These are phyloP conservation scores for Lasioglossum pauxillum DNA, from an alignment of 2,888 invertebrate species.

Conservation along the genomic window DNA sequence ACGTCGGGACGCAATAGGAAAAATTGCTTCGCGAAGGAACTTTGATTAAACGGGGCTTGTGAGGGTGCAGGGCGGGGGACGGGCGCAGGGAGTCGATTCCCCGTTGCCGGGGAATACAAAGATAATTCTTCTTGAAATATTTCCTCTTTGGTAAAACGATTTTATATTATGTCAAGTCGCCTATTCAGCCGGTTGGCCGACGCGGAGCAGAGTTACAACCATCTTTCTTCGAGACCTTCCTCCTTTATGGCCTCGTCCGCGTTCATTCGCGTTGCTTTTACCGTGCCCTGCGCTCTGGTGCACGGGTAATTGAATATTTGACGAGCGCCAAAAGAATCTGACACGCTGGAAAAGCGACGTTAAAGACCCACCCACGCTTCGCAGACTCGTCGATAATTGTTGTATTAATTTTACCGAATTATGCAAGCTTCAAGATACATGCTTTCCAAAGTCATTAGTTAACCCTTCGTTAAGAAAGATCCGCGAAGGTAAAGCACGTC, in stretches of 20 bases:
- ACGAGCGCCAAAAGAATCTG: conserved; percentile 58
- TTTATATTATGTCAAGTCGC: conserved; percentile 64
- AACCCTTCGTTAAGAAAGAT: too few relatives aligned
- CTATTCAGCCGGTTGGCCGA: conserved; percentile 61
- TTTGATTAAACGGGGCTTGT: conserved; percentile 20
- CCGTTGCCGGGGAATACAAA: conserved; percentile 29
- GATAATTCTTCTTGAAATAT: conserved; percentile 59
- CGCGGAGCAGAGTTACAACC: conserved; percentile 56
- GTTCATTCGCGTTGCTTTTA: conserved; percentile 64
- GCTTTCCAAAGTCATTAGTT: too few relatives aligned
- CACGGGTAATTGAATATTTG: conserved; percentile 67
- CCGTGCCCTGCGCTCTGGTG: conserved; percentile 30
- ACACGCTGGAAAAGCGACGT: conserved; percentile 35
- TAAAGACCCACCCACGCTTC: background rate
- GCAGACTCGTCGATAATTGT: conserved; percentile 54
- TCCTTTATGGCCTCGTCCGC: conserved; percentile 65
- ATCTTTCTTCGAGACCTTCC: conserved; percentile 64
- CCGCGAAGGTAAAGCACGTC: too few relatives aligned
- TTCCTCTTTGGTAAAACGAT: conserved; percentile 56
- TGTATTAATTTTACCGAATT: conserved; percentile 58
- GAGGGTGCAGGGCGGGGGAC: background rate
- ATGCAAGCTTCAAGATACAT: background rate
- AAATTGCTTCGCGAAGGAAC: conserved; percentile 13
- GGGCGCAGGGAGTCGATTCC: conserved; percentile 27
- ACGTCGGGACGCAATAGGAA: background rate